Base-by-base conservation (phyloP, 2,888 invertebrate species). In the Brachyptera risi region DNA sequence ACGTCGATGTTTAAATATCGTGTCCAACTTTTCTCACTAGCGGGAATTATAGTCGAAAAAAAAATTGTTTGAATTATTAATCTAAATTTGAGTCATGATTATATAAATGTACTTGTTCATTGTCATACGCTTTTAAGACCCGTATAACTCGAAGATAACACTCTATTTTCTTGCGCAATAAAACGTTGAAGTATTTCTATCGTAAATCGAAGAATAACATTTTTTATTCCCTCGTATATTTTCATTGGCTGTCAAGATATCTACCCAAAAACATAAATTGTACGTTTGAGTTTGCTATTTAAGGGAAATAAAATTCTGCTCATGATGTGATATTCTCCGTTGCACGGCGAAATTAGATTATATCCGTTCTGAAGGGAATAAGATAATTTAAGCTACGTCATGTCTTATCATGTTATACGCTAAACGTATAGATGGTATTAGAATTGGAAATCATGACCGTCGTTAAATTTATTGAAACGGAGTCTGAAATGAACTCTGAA, bases 221-320 rank as follows among this genome's bases (percentile, higher is more conserved):
- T 50, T 50, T 50, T 24, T 26, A 23, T 24, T 5, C n/a, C 26
- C 4, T 50, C 26, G 50, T 50, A 50, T 26, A 26, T 50, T 50
- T 26, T 13, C 50, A 50, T 50, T 50, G 50, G 26, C 27, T 50
- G 26, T 26, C 50, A 26, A 3, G 24, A 26, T 24, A n/a, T 24
- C 26, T 26, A 13, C n/a, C 50, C 13, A 50, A n/a, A 23, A 13
- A 23, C n/a, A 24, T 26, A 40, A 40, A 44, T 44, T n/a, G 19
- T 21, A 3, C 11, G 44, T 11, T 11, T 44, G 44, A n/a, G 19
- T 44, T 44, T 21, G 13, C 17, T n/a, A 17, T 44, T 17, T 44
- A 31, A 21, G 9, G 21, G 11, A 44, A 5, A 21, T 44, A 44
- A 19, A 21, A 17, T 44, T 19, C 44, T 44, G 17, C 21, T 44